Conservation (phyloP, 2,888 invertebrate genomes). For the Hydropsyche betteni region DNA sequence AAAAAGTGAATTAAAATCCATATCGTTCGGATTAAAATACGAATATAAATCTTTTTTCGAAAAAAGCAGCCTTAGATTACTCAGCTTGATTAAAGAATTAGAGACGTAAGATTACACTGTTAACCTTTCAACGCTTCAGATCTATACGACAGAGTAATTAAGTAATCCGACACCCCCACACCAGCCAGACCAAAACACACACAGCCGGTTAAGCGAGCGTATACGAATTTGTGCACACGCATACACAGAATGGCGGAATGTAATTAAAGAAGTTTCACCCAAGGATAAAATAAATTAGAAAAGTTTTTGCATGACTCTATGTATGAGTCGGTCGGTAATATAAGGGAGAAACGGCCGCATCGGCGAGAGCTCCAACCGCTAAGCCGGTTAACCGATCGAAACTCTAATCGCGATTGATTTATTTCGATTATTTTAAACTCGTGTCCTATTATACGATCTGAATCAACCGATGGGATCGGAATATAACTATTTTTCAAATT, state of each 20-base stretch:
- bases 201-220: no score
- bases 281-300: slow-evolving; percentile 42
- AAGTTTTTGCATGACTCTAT: slow-evolving; percentile 31
- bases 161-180: slow-evolving; percentile 48
- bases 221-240: no score
- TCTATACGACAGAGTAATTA: slow-evolving; percentile 49
- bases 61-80: slow-evolving; percentile 20
- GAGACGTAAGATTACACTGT: slow-evolving; percentile 37
- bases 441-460: neutral
- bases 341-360: neutral
- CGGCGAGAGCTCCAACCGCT: neutral
- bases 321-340: neutral
- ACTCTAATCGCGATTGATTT: slow-evolving; percentile 10
- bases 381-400: slow-evolving; percentile 1
- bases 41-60: neutral
- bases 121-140: slow-evolving; percentile 35
- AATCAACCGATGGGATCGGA: no score
- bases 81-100: slow-evolving; percentile 38
- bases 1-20: neutral
- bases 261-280: slow-evolving; percentile 49
- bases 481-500: no score
- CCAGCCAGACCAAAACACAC: no score
- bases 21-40: neutral
- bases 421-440: slow-evolving; percentile 12
- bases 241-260: slow-evolving; percentile 36